Conservation (phyloP, 2,113 vertebrate genomes). For the Pygoscelis antarcticus region DNA sequence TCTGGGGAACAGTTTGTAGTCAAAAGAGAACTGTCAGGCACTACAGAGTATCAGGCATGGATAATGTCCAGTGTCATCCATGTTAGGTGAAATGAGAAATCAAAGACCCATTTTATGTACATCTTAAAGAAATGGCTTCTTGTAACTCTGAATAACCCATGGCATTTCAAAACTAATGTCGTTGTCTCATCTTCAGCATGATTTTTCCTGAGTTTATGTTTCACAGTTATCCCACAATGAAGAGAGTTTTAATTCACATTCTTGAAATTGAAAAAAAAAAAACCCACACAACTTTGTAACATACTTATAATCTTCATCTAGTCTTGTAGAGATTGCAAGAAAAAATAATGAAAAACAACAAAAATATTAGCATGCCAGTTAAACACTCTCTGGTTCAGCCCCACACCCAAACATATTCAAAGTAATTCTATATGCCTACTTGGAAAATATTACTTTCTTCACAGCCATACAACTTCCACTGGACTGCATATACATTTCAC, state of each 20-base stretch:
- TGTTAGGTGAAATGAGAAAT: background rate
- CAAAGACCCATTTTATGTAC: background rate
- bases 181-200: background rate
- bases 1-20: background rate
- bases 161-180: background rate
- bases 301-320: background rate
- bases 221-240: background rate
- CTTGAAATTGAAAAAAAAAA: background rate
- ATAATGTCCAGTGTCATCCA: background rate
- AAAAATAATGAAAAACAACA: background rate
- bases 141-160: background rate
- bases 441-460: background rate
- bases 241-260: background rate
- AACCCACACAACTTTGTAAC: background rate
- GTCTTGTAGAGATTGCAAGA: background rate
- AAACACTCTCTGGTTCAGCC: background rate
- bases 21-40: background rate
- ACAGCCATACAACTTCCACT: background rate
- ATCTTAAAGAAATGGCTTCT: background rate
- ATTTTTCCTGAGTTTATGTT: background rate
- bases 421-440: background rate
- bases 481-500: background rate
- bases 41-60: background rate
- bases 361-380: background rate
- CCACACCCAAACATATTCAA: background rate